Evolutionary conservation across 2,113 vertebrate genomes (phyloP).

Genomic region (Myrmophylax atrothorax): DNA sequence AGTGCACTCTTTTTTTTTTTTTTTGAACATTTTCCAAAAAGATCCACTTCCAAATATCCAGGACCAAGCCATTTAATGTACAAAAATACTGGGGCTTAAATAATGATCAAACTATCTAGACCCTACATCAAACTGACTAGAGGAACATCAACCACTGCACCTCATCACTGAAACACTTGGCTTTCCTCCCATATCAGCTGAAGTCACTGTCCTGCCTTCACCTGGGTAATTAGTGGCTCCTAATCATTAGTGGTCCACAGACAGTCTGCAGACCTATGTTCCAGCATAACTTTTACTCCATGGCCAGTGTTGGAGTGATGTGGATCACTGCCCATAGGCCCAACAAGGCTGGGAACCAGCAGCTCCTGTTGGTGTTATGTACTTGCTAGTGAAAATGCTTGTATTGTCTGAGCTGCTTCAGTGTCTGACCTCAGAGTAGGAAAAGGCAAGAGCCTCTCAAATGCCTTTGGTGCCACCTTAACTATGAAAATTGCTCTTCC

Average conservation of each 20-base stretch:
- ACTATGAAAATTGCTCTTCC: not conserved
- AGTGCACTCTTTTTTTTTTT: not conserved
- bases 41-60: not conserved
- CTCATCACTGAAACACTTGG: not conserved
- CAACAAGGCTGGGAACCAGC: not conserved
- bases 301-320: not conserved
- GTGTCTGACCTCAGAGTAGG: not conserved
- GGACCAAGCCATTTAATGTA: not conserved
- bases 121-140: not conserved
- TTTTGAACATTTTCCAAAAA: not conserved
- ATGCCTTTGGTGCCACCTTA: not conserved
- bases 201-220: not conserved
- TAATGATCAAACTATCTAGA: not conserved
- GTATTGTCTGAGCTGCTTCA: not conserved
- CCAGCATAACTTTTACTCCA: not conserved
- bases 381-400: not conserved
- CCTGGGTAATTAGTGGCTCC: not conserved
- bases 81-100: not conserved
- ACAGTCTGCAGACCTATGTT: not conserved
- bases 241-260: not conserved
- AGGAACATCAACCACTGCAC: not conserved
- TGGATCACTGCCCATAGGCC: fast-evolving
- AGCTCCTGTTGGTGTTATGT: fast-evolving
- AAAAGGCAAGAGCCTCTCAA: not conserved
- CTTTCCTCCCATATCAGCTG: not conserved